Conservation (phyloP, 30 jellyfish, hydroid and myxozoan genomes). For the Haliclystus octoradiatus region DNA sequence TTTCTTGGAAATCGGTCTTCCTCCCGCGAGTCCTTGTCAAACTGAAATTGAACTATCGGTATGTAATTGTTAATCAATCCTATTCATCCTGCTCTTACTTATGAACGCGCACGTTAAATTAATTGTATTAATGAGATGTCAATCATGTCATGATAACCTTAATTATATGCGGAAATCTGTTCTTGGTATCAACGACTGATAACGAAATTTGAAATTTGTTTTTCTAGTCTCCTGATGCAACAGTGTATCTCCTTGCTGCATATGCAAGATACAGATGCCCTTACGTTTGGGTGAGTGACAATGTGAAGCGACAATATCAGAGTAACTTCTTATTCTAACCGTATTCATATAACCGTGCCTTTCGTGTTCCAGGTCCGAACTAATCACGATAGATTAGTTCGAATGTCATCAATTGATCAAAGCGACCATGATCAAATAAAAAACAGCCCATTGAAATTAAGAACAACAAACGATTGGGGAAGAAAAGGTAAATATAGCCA, state of each 20-base stretch:
- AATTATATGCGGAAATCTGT: no score
- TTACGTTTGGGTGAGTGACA: constrained; percentile 86
- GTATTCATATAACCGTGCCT: not conserved
- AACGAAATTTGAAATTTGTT: no score
- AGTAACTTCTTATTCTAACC: not conserved
- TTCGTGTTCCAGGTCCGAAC: constrained; percentile 57
- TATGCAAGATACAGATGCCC: constrained; percentile 89
- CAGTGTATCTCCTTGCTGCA: constrained; percentile 77
- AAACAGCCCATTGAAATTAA: constrained; percentile 84
- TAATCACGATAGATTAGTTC: constrained; percentile 60
- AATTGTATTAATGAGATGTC: no score
- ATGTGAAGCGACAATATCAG: not conserved
- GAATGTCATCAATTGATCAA: constrained; percentile 32
- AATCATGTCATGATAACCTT: no score
- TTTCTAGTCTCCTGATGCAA: no score
- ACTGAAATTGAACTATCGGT: constrained; percentile 19
- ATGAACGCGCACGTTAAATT: no score
- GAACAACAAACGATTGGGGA: constrained; percentile 62
- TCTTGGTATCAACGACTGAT: no score
- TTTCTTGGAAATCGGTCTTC: constrained; percentile 80
- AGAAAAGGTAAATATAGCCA: constrained; percentile 61
- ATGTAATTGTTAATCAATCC: no score
- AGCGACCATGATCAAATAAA: constrained; percentile 40
- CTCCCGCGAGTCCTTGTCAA: constrained; percentile 93
- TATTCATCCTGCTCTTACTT: no score